phyloP scores from a whole-genome alignment of 2,797 vertebrate species.

The Denticeps clupeoides region DNA sequence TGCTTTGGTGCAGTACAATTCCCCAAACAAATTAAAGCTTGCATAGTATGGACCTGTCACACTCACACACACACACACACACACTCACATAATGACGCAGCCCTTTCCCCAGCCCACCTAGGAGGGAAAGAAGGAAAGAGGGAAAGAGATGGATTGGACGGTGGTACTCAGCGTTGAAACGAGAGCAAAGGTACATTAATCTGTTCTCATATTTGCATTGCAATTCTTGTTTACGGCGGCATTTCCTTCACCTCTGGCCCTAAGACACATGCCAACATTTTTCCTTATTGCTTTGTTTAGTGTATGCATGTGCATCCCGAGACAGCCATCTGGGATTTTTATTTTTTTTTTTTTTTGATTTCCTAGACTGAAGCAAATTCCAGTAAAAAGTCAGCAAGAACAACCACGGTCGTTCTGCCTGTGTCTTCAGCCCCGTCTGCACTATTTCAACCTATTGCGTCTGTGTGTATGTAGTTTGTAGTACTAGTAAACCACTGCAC shows the following conservation, averaged over 20 bases:
- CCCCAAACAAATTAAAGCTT: conserved; percentile 66
- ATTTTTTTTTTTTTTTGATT: too few relatives aligned
- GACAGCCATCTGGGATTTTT: too few relatives aligned
- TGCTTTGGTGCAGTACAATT: conserved; percentile 54
- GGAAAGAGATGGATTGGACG: conserved; percentile 3
- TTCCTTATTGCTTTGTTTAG: background rate
- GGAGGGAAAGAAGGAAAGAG: conserved; percentile 14
- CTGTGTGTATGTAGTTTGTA: too few relatives aligned
- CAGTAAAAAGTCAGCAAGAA: too few relatives aligned
- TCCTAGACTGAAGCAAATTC: too few relatives aligned
- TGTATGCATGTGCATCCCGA: background rate
- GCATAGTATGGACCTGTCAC: conserved; percentile 51
- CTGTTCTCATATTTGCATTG: conserved; percentile 1
- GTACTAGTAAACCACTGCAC: too few relatives aligned
- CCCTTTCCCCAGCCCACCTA: conserved; percentile 30
- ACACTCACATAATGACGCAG: conserved; percentile 30
- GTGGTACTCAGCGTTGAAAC: too few relatives aligned
- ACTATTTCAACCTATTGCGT: too few relatives aligned
- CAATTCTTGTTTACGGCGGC: conserved; percentile 1
- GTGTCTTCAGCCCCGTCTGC: too few relatives aligned
- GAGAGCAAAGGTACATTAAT: too few relatives aligned
- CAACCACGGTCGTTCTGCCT: too few relatives aligned
- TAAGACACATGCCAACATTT: background rate
- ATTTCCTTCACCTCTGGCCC: too few relatives aligned
- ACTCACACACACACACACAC: background rate